Evolutionary conservation across 2,888 invertebrate genomes (phyloP).

Genomic region (Pyrocoelia pectoralis): DNA sequence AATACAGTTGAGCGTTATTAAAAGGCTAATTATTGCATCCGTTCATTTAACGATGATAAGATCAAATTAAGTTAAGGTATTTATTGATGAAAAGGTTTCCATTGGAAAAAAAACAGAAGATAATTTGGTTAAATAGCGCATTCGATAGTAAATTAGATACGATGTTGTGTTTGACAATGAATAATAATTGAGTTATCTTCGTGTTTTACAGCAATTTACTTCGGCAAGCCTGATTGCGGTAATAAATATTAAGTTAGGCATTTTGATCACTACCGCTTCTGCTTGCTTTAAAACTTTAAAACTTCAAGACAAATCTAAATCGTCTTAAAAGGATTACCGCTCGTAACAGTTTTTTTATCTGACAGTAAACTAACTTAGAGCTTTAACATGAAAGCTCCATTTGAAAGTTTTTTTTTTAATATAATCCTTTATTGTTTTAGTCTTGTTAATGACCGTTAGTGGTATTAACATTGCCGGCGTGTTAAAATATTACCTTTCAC

Average conservation of each 20-base stretch:
- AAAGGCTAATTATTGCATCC: too few relatives aligned
- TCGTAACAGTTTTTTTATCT: background rate
- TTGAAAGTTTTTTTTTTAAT: too few relatives aligned
- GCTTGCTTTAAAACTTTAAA: background rate
- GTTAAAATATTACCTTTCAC: too few relatives aligned
- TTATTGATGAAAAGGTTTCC: background rate
- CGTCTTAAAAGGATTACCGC: background rate
- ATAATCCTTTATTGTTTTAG: too few relatives aligned
- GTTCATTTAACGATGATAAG: too few relatives aligned
- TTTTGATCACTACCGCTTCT: background rate
- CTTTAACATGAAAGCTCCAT: too few relatives aligned
- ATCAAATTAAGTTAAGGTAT: too few relatives aligned
- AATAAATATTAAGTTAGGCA: slow-evolving; percentile 9
- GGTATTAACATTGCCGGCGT: too few relatives aligned
- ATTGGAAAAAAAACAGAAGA: background rate
- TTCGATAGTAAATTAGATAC: background rate
- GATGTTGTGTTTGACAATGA: slow-evolving; percentile 6
- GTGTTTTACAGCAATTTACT: slow-evolving; percentile 7
- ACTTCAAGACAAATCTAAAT: background rate
- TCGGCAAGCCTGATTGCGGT: background rate
- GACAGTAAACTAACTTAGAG: too few relatives aligned
- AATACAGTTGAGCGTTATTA: too few relatives aligned
- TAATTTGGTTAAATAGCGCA: background rate
- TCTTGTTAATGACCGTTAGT: too few relatives aligned
- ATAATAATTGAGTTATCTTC: slow-evolving; percentile 9